phyloP scores from a whole-genome alignment of 2,797 vertebrate genomes.

The Catostomus latipinnis region DNA sequence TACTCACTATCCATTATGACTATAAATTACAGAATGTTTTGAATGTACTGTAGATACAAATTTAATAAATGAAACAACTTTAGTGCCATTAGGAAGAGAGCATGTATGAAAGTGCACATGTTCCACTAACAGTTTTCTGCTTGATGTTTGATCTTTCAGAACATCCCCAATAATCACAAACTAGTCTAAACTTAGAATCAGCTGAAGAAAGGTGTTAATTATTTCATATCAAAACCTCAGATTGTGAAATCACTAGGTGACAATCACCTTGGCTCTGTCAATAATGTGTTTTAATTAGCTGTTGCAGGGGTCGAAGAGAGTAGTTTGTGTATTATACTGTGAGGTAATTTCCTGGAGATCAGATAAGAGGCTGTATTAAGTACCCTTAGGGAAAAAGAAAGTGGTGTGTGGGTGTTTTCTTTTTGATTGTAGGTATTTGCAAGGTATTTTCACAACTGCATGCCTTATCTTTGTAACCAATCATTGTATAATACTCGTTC shows the following conservation, averaged over 20 bases:
- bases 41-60: slow-evolving; percentile 3
- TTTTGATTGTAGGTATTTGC: slow-evolving; percentile 20
- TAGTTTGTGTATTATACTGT: slow-evolving; percentile 7
- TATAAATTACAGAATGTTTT: slow-evolving; percentile 7
- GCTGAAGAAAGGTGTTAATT: slow-evolving; percentile 13
- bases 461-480: slow-evolving; percentile 6
- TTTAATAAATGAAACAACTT: slow-evolving; percentile 26
- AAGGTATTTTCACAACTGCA: slow-evolving; percentile 6
- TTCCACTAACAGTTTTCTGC: not conserved
- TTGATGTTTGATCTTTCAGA: slow-evolving; percentile 1
- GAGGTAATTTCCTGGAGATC: slow-evolving; percentile 48
- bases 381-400: slow-evolving; percentile 22
- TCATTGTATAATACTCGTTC: slow-evolving; percentile 6
- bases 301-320: slow-evolving; percentile 19
- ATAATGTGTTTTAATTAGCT: slow-evolving; percentile 45
- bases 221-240: slow-evolving; percentile 29
- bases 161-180: slow-evolving; percentile 2
- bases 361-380: slow-evolving; percentile 28
- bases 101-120: not conserved
- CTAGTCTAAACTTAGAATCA: slow-evolving; percentile 35
- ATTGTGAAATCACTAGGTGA: slow-evolving; percentile 44
- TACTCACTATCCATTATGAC: not conserved
- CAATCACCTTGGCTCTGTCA: slow-evolving; percentile 10
- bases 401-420: not conserved
- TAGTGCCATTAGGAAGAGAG: not conserved